phyloP scores from a whole-genome alignment of 1,140 invertebrate genomes.

The Ostrea edulis region DNA sequence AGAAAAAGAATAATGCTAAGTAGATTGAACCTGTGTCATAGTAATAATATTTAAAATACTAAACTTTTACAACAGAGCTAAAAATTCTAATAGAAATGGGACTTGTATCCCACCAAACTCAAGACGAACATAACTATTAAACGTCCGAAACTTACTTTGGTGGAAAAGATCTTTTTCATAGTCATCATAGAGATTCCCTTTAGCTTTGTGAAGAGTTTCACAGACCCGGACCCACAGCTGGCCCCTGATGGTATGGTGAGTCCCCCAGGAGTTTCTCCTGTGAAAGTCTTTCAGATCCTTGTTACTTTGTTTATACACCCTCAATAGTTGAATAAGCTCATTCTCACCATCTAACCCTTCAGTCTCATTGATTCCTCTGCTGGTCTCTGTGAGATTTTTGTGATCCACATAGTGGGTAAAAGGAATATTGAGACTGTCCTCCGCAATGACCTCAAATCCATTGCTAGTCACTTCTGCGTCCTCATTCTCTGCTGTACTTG shows the following conservation, averaged over 20 bases:
- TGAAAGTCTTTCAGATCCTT: constrained; percentile 12
- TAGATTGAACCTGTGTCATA: no score
- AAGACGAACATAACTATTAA: no score
- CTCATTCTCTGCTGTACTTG: background rate
- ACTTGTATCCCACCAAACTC: no score
- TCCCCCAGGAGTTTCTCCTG: background rate
- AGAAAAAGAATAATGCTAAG: no score
- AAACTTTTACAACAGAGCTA: no score
- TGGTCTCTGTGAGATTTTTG: background rate
- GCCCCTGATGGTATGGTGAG: background rate
- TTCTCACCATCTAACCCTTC: background rate
- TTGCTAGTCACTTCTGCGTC: background rate
- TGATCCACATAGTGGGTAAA: constrained; percentile 34
- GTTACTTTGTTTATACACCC: background rate
- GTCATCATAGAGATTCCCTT: constrained; percentile 20
- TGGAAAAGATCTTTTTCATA: constrained; percentile 31
- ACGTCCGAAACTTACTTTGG: constrained; percentile 38
- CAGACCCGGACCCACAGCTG: constrained; percentile 10
- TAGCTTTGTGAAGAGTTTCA: constrained; percentile 27
- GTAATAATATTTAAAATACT: no score
- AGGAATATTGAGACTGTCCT: background rate
- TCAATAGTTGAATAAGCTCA: background rate
- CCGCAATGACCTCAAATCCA: background rate
- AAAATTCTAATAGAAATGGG: no score
- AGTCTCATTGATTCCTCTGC: background rate